These are phyloP conservation scores for Aphaenogaster rudis DNA, from an alignment of 1,140 invertebrate genomes.

Conservation along the genomic window DNA sequence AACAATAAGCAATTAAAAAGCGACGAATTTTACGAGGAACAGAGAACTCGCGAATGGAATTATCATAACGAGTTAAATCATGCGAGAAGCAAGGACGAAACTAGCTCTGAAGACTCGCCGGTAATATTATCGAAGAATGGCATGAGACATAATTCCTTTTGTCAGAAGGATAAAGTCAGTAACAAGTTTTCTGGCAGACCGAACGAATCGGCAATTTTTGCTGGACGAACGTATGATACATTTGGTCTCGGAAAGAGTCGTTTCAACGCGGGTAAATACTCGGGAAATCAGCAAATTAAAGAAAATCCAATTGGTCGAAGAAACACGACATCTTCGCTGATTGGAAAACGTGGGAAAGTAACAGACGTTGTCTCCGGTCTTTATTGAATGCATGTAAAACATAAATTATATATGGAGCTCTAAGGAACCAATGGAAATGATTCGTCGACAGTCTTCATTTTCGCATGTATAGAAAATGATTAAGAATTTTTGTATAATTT, in stretches of 20 bases:
- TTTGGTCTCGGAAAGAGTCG: conserved; percentile 83
- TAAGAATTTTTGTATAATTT: conserved; percentile 27
- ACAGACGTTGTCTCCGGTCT: conserved; percentile 85
- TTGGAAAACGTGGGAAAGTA: conserved; percentile 82
- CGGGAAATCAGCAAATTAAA: conserved; percentile 78
- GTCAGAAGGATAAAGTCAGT: conserved; percentile 66
- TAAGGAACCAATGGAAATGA: not conserved
- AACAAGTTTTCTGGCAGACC: conserved; percentile 69
- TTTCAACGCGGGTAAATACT: conserved; percentile 85
- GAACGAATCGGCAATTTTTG: conserved; percentile 81
- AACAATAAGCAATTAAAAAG: conserved; percentile 77
- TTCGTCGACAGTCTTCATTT: not conserved
- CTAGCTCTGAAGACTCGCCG: conserved; percentile 26
- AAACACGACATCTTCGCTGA: conserved; percentile 73
- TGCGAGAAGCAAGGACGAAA: conserved; percentile 62
- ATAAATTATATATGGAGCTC: not conserved
- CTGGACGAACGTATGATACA: conserved; percentile 81
- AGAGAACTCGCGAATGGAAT: conserved; percentile 70
- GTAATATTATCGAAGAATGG: conserved; percentile 54
- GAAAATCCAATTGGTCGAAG: conserved; percentile 76
- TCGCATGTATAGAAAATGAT: not conserved
- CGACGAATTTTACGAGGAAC: conserved; percentile 81
- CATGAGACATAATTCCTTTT: conserved; percentile 68
- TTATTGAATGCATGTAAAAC: conserved; percentile 72
- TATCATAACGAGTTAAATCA: conserved; percentile 73